phyloP scores from a whole-genome alignment of 2,888 invertebrate species.

The Marasmarcha lunaedactyla region DNA sequence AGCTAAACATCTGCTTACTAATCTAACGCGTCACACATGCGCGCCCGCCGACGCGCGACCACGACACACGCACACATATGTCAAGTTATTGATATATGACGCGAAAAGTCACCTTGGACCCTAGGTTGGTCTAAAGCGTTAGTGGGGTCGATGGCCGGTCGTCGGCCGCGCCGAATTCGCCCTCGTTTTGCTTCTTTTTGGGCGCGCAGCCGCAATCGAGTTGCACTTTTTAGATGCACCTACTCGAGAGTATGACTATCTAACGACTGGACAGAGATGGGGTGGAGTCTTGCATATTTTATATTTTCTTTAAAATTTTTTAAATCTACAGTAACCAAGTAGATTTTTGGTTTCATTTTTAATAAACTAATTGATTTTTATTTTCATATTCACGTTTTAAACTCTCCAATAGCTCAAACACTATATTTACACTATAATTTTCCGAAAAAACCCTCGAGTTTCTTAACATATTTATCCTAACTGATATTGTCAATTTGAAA shows the following conservation, averaged over 20 bases:
- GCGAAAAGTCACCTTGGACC: constrained; percentile 1
- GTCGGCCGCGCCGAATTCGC: constrained; percentile 53
- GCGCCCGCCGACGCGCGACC: neutral
- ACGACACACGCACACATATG: neutral
- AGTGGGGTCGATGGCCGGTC: constrained; percentile 55
- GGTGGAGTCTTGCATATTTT: constrained; percentile 32
- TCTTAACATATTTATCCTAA: too few relatives aligned
- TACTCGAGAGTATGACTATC: constrained; percentile 63
- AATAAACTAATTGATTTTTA: too few relatives aligned
- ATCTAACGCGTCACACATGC: neutral
- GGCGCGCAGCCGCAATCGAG: constrained; percentile 44
- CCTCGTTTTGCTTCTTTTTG: constrained; percentile 38
- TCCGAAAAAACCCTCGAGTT: too few relatives aligned
- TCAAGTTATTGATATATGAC: neutral
- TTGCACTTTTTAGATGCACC: constrained; percentile 70
- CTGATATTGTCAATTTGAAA: too few relatives aligned
- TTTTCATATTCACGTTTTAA: too few relatives aligned
- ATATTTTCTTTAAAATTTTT: too few relatives aligned
- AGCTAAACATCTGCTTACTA: neutral
- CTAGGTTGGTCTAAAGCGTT: constrained; percentile 25
- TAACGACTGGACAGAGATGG: constrained; percentile 40
- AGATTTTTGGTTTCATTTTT: too few relatives aligned
- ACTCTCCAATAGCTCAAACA: too few relatives aligned
- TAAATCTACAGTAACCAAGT: too few relatives aligned
- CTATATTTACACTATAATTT: too few relatives aligned